Percentiles rank a stretch among this genome's conserved stretches.
phyloP scores from a whole-genome alignment of 1,140 invertebrate genomes.

The Drosophila novamexicana region DNA sequence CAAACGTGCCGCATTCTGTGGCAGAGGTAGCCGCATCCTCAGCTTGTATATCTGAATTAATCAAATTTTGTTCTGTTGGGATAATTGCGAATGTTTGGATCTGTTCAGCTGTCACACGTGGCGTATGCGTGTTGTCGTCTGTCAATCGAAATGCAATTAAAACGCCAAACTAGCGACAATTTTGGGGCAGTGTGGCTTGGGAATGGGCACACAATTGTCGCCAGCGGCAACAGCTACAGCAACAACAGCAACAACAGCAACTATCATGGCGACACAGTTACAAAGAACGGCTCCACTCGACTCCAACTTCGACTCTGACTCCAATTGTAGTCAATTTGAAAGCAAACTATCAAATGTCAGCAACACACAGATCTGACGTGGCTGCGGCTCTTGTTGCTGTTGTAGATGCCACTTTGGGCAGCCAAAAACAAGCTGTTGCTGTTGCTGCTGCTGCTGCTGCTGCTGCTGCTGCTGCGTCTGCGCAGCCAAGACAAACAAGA shows the following conservation, averaged over 20 bases:
- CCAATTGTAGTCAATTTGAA: conserved; percentile 81
- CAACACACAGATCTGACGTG: conserved; percentile 32
- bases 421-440: conserved; percentile 54
- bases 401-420: conserved; percentile 54
- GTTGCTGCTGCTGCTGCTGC: conserved; percentile 42
- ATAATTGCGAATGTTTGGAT: conserved; percentile 33
- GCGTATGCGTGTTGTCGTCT: conserved; percentile 27
- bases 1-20: conserved; percentile 61
- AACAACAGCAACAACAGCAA: conserved; percentile 27
- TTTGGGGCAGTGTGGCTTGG: conserved; percentile 56
- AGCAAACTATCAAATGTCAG: conserved; percentile 81
- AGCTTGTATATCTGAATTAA: conserved; percentile 19
- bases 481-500: conserved; percentile 61
- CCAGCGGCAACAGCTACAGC: conserved; percentile 52
- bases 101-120: conserved; percentile 7
- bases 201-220: conserved; percentile 70
- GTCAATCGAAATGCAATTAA: conserved; percentile 73
- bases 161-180: conserved; percentile 48
- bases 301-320: conserved; percentile 33
- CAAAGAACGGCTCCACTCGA: conserved; percentile 58
- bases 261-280: conserved; percentile 67
- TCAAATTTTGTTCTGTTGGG: conserved; percentile 25
- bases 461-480: conserved; percentile 59
- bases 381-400: conserved; percentile 7
- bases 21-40: conserved; percentile 14